A percentile compares a stretch with the other conserved stretches of the same genome.
phyloP scores from a whole-genome alignment of 1,140 invertebrate species.

The Drosophila ercepeae region DNA sequence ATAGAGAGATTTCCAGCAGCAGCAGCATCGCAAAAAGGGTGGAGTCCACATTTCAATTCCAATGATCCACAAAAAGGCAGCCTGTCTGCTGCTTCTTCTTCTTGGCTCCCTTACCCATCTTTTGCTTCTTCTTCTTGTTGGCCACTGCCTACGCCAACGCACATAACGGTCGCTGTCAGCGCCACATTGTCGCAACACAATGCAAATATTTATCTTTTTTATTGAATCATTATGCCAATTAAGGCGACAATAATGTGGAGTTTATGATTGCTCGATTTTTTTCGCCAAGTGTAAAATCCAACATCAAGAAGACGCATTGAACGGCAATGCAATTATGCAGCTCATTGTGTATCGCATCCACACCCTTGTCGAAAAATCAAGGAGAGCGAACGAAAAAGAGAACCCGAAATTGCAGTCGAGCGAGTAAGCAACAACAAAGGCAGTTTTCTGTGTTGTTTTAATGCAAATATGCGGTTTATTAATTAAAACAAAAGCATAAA shows the following conservation, averaged over 20 bases:
- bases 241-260: conserved; percentile 41
- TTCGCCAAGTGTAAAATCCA: conserved; percentile 58
- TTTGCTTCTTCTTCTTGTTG: conserved; percentile 1
- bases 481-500: conserved; percentile 70
- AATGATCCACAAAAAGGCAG: conserved; percentile 78
- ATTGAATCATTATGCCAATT: conserved; percentile 83
- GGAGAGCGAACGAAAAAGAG: conserved; percentile 13
- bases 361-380: conserved; percentile 54
- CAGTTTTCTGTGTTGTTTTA: conserved; percentile 64
- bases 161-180: conserved; percentile 54
- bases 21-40: conserved; percentile 74
- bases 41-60: conserved; percentile 77
- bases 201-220: conserved; percentile 81
- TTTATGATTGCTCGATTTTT: conserved; percentile 49
- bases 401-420: conserved; percentile 44
- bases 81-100: conserved; percentile 40
- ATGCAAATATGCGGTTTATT: conserved; percentile 81
- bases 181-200: conserved; percentile 65
- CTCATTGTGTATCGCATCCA: conserved; percentile 60
- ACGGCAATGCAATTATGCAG: conserved; percentile 74
- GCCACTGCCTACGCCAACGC: conserved; percentile 55
- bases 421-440: conserved; percentile 76
- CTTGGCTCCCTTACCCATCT: too few relatives aligned
- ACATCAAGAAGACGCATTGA: conserved; percentile 24
- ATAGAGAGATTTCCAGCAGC: conserved; percentile 67